A percentile compares a stretch with the other conserved stretches of the same genome.
These are phyloP conservation scores for Rallus crepitans DNA, from an alignment of 2,797 vertebrate genomes.

Conservation along the genomic window DNA sequence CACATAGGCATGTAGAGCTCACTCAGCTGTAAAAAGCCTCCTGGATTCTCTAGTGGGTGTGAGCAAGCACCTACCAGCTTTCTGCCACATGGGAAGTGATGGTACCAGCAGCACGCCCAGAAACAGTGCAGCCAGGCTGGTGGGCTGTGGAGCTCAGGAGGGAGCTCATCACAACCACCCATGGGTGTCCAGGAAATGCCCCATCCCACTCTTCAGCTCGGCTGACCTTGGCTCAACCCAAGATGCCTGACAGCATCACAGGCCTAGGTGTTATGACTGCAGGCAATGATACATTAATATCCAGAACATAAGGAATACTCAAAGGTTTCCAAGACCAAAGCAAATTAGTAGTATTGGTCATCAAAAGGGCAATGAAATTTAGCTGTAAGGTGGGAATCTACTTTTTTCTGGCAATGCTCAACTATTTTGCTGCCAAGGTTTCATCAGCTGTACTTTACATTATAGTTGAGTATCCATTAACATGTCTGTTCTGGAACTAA, in stretches of 20 bases:
- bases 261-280: not conserved
- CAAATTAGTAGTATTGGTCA: not conserved
- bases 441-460: conserved; percentile 28
- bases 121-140: not conserved
- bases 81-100: not conserved
- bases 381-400: not conserved
- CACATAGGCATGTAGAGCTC: not conserved
- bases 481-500: conserved; percentile 59
- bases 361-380: conserved; percentile 5
- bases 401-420: conserved; percentile 32
- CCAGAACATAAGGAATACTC: not conserved
- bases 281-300: not conserved
- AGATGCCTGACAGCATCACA: not conserved
- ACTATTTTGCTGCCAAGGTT: conserved; percentile 47
- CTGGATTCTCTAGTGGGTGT: not conserved
- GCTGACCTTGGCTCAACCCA: not conserved
- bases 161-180: rapidly evolving
- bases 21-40: not conserved
- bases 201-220: rapidly evolving
- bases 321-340: not conserved
- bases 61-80: not conserved
- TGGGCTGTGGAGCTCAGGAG: rapidly evolving
- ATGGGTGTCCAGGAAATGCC: rapidly evolving
- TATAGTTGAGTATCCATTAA: conserved; percentile 56
- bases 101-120: rapidly evolving